Evolutionary conservation across 2,113 vertebrate species (phyloP), one percentile per base, ranked within the genome.

Genomic region (Planiliza haematocheilus): DNA sequence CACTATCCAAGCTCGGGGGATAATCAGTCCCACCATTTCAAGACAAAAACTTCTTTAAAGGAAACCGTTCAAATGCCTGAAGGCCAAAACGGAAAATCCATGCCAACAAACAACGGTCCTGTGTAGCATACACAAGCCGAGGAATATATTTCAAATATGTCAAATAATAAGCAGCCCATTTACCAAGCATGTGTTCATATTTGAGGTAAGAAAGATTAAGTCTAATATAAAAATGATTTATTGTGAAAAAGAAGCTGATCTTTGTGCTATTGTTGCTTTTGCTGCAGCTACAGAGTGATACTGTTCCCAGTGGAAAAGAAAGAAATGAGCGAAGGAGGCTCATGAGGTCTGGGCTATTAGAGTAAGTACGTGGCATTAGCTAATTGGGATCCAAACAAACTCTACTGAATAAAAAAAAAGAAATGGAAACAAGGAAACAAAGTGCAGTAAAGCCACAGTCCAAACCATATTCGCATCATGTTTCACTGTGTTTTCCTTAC

Each of bases 21-120:
- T 81, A 80, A 83, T 86, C 86, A 83, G 77, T 36, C 53, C 43
- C 63, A 76, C 81, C 74, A 65, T 70, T 87, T 69, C 66, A 36
- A 76, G 81, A 69, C 65, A 68, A 77, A 76, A 80, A 73, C 46
- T 63, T 55, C 46, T 80, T 73, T 67, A 51, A 66, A 80, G 63
- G 12, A 55, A 76, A 61, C 53, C 37, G 34, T 56, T 64, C 13
- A 62, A 51, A 50, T 34, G 70, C 70, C 63, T 43, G 18, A 52
- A 70, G 37, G 52, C 43, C 30, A 57, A 12, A 70, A 52, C 60
- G 52, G 10, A 45, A 56, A 67, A 70, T 79, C 67, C 21, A 20
- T 71, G 57, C 14, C 73, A 74, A 53, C 63, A 71, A 60, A 61
- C 16, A 60, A 45, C 37, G 10, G 10, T 52, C 4, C 5, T 45